These are phyloP conservation scores for Macrophya alboannulata DNA, from an alignment of 2,888 invertebrate genomes.

Conservation along the genomic window DNA sequence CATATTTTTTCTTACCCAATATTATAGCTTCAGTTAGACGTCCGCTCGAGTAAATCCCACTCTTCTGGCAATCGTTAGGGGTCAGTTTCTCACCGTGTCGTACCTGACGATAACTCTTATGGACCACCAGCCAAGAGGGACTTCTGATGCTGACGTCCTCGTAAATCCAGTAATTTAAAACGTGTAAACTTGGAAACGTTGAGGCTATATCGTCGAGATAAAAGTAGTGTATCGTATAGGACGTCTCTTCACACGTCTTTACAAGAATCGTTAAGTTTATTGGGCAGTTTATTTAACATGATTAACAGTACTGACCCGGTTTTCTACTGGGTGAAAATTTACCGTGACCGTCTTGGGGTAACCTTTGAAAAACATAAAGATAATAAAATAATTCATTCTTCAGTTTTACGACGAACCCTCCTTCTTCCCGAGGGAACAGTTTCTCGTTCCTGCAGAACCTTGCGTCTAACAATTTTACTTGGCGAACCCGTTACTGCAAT, in stretches of 20 bases:
- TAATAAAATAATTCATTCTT: constrained; percentile 33
- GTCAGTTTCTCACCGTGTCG: too few relatives aligned
- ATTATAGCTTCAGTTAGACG: too few relatives aligned
- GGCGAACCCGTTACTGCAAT: neutral
- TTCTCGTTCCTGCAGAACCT: neutral
- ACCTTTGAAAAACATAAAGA: constrained; percentile 33
- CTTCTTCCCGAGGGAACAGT: neutral
- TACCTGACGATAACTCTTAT: too few relatives aligned
- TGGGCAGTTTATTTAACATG: neutral
- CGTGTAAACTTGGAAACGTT: neutral
- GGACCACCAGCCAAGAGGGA: too few relatives aligned
- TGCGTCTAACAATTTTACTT: neutral
- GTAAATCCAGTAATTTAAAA: neutral
- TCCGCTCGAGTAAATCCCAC: too few relatives aligned
- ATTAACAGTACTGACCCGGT: neutral
- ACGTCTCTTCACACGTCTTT: too few relatives aligned
- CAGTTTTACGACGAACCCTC: constrained; percentile 35
- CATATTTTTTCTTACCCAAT: neutral
- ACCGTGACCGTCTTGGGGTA: neutral
- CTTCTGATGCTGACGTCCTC: too few relatives aligned
- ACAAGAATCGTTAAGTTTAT: too few relatives aligned
- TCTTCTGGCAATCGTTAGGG: too few relatives aligned
- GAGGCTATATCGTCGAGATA: neutral
- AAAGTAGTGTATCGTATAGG: neutral
- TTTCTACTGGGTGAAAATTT: neutral